Evolutionary conservation across 2,113 vertebrate species (phyloP), one percentile per base, ranked within the genome.

Genomic region (Entelurus aequoreus): DNA sequence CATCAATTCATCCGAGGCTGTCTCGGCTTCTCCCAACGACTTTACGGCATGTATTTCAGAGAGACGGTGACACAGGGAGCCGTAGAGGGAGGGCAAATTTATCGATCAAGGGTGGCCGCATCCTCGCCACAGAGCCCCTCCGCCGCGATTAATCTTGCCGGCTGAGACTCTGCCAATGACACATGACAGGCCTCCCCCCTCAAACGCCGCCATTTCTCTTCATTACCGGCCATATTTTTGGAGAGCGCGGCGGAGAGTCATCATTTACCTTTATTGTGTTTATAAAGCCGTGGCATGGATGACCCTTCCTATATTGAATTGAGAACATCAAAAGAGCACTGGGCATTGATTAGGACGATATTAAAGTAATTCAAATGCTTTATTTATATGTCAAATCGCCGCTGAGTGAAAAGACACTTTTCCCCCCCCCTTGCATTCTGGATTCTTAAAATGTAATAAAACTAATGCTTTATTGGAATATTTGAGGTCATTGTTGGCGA

Each of bases 261-360:
- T 92, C 86, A 92, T 93, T 92, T 93, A 92, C 83, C 86, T 89
- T 92, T 92, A 92, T 89, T 93, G 88, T 91, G 91, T 92, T 93
- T 92, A 93, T 94, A 91, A 94, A 93, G 89, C 90, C 93, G 88
- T 38, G 11, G 91, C 88, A 90, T 77, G 84, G 65, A 53, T 92
- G 90, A 90, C 91, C 91, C 91, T 92, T 92, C 90, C 90, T 90
- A 92, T 95, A 95, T 96, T 94, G 91, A 93, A 91, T 91, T 89
- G 91, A 88, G 89, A 84, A 92, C 93, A 90, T 93, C 93, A 93
- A 98, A 98, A 98, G 95, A 98, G 90, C 94, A 94, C 90, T 88
- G 93, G 91, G 88, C 95, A 98, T 98, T 95, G 95, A 99, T 97
- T 94, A 94, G 88, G 60, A 90, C 87, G 91, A 95, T 97, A 97